phyloP scores from a whole-genome alignment of 2,888 invertebrate genomes.

The Parochlus steinenii region DNA sequence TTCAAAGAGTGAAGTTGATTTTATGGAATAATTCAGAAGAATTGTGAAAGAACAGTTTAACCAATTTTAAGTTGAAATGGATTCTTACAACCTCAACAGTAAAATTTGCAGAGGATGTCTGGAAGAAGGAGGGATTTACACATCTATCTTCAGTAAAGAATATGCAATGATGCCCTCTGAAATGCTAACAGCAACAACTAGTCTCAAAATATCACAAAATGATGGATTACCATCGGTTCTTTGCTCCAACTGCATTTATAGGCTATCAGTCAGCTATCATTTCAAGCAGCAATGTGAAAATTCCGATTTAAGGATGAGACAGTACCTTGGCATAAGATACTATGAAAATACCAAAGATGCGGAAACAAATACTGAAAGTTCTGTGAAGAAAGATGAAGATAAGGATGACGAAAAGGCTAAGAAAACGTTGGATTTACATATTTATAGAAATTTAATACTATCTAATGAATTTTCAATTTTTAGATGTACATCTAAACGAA shows the following conservation, averaged over 20 bases:
- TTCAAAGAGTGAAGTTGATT: too few species aligned
- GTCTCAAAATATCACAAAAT: slow-evolving; percentile 19
- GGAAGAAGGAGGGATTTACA: slow-evolving; percentile 37
- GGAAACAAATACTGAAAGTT: slow-evolving; percentile 37
- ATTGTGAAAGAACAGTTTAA: too few species aligned
- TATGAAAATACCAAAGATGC: slow-evolving; percentile 34
- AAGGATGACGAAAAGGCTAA: slow-evolving; percentile 4
- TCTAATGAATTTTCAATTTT: not conserved
- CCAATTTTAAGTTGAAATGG: slow-evolving; percentile 20
- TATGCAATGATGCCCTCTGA: slow-evolving; percentile 40
- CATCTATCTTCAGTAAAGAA: slow-evolving; percentile 42
- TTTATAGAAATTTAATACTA: not conserved
- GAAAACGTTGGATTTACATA: slow-evolving; percentile 14
- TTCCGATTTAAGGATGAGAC: slow-evolving; percentile 38
- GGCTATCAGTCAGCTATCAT: slow-evolving; percentile 42
- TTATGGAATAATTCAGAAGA: too few species aligned
- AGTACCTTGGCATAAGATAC: slow-evolving; percentile 35
- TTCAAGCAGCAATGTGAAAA: slow-evolving; percentile 45
- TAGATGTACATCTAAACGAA: slow-evolving; percentile 23
- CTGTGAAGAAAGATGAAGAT: slow-evolving; percentile 5
- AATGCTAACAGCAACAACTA: slow-evolving; percentile 42
- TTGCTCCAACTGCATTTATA: slow-evolving; percentile 44
- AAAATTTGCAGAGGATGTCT: slow-evolving; percentile 42
- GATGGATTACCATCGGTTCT: slow-evolving; percentile 43
- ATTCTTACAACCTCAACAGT: slow-evolving; percentile 26